These are phyloP conservation scores for Drosophila glabriapex DNA, from an alignment of 2,888 invertebrate genomes.

Conservation along the genomic window DNA sequence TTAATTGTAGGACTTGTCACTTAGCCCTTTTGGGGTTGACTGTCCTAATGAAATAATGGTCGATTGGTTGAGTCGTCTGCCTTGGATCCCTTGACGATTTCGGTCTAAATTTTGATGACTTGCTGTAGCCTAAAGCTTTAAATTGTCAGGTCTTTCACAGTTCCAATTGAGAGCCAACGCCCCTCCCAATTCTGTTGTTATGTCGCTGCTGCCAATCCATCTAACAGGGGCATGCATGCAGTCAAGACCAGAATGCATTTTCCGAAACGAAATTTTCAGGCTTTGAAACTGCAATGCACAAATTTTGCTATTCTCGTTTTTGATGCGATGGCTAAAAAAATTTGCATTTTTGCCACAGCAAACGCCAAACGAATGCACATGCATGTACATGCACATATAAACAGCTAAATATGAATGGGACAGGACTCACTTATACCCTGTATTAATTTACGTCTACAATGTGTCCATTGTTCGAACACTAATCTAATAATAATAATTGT, in stretches of 20 bases:
- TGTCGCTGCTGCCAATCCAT: constrained; percentile 60
- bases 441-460: background rate
- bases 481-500: background rate
- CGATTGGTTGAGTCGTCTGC: constrained; percentile 25
- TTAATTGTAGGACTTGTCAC: constrained; percentile 80
- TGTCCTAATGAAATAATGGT: constrained; percentile 5
- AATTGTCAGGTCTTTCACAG: constrained; percentile 11
- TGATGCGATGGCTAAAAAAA: constrained; percentile 58
- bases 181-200: constrained; percentile 37
- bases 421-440: constrained; percentile 16
- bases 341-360: constrained; percentile 72
- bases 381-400: constrained; percentile 35
- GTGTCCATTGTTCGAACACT: background rate
- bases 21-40: constrained; percentile 28
- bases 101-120: background rate
- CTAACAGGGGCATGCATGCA: constrained; percentile 40
- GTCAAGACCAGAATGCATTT: constrained; percentile 66
- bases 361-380: constrained; percentile 64
- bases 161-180: constrained; percentile 24
- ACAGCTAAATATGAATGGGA: background rate
- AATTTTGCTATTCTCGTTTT: constrained; percentile 58
- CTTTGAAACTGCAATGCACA: constrained; percentile 77
- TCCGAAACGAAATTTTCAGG: constrained; percentile 70
- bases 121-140: constrained; percentile 55
- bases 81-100: background rate